These are phyloP conservation scores for Cyclina sinensis DNA, from an alignment of 1,140 invertebrate genomes.

Conservation along the genomic window DNA sequence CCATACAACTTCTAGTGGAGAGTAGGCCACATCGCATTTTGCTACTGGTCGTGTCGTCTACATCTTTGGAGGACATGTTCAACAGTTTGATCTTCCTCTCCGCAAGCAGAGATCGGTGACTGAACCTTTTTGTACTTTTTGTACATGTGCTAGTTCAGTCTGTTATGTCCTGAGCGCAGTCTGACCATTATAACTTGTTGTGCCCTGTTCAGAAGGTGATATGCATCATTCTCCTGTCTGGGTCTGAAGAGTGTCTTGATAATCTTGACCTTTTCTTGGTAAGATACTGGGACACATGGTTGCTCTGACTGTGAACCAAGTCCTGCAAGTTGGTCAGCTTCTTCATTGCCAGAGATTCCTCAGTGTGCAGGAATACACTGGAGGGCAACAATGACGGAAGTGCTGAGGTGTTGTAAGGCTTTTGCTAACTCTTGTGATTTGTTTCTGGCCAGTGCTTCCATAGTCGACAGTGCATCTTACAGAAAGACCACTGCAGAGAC, in stretches of 20 bases:
- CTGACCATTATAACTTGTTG: slow-evolving; percentile 41
- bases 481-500: slow-evolving; percentile 42
- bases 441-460: slow-evolving; percentile 34
- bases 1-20: slow-evolving; percentile 38
- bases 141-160: slow-evolving; percentile 38
- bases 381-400: neutral
- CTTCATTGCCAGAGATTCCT: slow-evolving; percentile 44
- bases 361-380: slow-evolving; percentile 48
- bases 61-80: too few relatives aligned
- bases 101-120: too few relatives aligned
- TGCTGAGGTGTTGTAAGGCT: slow-evolving; percentile 17
- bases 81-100: too few relatives aligned
- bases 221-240: slow-evolving; percentile 27
- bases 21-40: slow-evolving; percentile 43
- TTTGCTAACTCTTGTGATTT: neutral
- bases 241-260: slow-evolving; percentile 31
- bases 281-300: slow-evolving; percentile 9
- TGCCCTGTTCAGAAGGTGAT: slow-evolving; percentile 25
- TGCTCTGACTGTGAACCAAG: slow-evolving; percentile 27
- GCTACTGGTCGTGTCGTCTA: neutral
- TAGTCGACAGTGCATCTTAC: slow-evolving; percentile 34
- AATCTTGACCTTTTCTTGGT: slow-evolving; percentile 27
- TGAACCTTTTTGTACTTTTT: slow-evolving; percentile 7
- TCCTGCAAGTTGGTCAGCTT: slow-evolving; percentile 49
- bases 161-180: slow-evolving; percentile 52